phyloP scores from a whole-genome alignment of 2,888 invertebrate genomes.

The Drosophila koepferae region DNA sequence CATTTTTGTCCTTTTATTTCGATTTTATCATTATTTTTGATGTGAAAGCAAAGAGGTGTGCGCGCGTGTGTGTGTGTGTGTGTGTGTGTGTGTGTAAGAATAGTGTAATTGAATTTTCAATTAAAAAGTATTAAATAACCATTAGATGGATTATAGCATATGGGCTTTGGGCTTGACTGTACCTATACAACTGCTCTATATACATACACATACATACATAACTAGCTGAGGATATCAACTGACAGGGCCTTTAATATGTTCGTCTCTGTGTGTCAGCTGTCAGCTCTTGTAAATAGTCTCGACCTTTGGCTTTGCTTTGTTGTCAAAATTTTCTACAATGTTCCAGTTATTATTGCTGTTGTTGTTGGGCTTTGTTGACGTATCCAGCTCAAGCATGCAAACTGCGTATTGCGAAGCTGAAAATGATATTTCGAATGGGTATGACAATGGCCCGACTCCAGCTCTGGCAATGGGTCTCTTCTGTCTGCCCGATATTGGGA shows the following conservation, averaged over 20 bases:
- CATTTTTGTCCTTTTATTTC: conserved; percentile 15
- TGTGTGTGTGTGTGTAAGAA: not conserved
- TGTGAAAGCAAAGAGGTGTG: not conserved
- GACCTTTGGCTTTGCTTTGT: conserved; percentile 53
- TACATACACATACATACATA: not conserved
- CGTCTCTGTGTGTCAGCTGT: conserved; percentile 45
- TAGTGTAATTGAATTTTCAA: conserved; percentile 34
- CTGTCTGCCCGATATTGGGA: conserved; percentile 18
- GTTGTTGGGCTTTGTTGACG: conserved; percentile 32
- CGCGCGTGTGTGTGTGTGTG: not conserved
- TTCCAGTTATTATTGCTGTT: conserved; percentile 17
- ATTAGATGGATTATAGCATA: conserved; percentile 29
- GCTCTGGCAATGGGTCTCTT: conserved; percentile 4
- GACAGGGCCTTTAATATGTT: conserved; percentile 31
- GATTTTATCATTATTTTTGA: conserved; percentile 19
- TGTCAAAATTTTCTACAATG: conserved; percentile 40
- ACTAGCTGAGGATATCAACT: not conserved
- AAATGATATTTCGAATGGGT: conserved; percentile 34
- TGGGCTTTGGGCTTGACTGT: conserved; percentile 2
- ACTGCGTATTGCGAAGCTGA: conserved; percentile 16
- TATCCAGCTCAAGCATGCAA: conserved; percentile 32
- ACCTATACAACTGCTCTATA: not conserved
- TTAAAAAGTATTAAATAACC: conserved; percentile 47
- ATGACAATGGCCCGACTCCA: not conserved
- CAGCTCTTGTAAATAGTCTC: conserved; percentile 54